Evolutionary conservation across 2,888 invertebrate species (phyloP), one percentile per base, ranked within the genome.

Genomic region (Camponotus fellah): DNA sequence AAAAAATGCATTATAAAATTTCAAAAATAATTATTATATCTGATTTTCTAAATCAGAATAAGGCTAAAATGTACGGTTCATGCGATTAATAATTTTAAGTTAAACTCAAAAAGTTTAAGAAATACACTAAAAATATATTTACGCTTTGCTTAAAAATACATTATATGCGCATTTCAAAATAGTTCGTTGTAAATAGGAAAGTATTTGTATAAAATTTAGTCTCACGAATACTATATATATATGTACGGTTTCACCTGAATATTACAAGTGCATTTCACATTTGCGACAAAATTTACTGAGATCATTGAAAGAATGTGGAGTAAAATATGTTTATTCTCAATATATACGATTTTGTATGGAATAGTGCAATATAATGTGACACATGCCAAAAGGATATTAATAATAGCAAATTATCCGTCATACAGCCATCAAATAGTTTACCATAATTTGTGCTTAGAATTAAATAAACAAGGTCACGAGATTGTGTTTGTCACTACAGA

Each of bases 381-480:
- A 62, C 12, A 46, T 37, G 65, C 75, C n/a, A 81, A 81, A 43
- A 64, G 75, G n/a, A 82, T 84, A 74, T 9, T 84, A 1, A 0
- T 56, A 32, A 34, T 81, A 32, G 0, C 74, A 94, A 89, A 95
- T 2, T 0, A 2, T 12, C 71, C 79, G 9, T 95, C 95, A 10
- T 94, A 94, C 84, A 96, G 95, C 86, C 96, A 96, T 87, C 95
- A 96, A 91, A 90, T 95, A 0, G 94, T 95, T 4, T 95, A 94
- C 92, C 93, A 94, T 40, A 94, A 95, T 2, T 90, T 96, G n/a
- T 94, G 95, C 84, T 91, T 93, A 58, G 95, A 94, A 60, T 91
- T 96, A 56, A 94, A 95, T 0, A 91, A 93, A 77, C 92, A 94
- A 85, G 96, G 96, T 21, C 96, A 96, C 85, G 92, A 96, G 81